A percentile compares a stretch with the other conserved stretches of the same genome.
Evolutionary conservation across 2,888 invertebrate species (phyloP).

Genomic region (Aromia moschata): DNA sequence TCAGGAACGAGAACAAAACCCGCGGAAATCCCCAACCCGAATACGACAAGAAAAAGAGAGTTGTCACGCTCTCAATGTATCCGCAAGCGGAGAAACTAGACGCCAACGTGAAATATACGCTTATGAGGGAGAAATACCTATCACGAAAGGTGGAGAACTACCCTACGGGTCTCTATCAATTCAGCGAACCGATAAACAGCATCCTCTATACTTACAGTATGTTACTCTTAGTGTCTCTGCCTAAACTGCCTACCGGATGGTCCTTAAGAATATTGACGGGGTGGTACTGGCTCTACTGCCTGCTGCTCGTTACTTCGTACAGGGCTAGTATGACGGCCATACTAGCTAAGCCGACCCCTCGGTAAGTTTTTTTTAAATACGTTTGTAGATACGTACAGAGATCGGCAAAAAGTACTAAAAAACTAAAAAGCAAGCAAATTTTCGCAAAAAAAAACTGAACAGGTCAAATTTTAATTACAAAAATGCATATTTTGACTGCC

Average conservation of each 20-base stretch:
- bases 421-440: too few relatives aligned
- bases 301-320: constrained; percentile 81
- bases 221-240: constrained; percentile 80
- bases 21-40: constrained; percentile 15
- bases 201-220: constrained; percentile 83
- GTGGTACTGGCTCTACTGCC: constrained; percentile 89
- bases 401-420: too few relatives aligned
- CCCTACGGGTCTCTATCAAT: constrained; percentile 71
- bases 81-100: constrained; percentile 48
- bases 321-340: constrained; percentile 87
- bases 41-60: constrained; percentile 42
- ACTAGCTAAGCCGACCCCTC: constrained; percentile 79
- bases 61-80: constrained; percentile 47
- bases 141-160: constrained; percentile 51
- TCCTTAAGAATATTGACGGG: constrained; percentile 82
- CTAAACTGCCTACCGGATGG: constrained; percentile 81
- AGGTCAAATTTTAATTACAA: too few relatives aligned
- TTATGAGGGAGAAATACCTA: constrained; percentile 54
- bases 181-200: constrained; percentile 77
- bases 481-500: too few relatives aligned
- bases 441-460: too few relatives aligned
- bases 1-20: constrained; percentile 37
- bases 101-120: constrained; percentile 52
- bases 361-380: constrained; percentile 66
- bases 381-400: too few relatives aligned